phyloP scores from a whole-genome alignment of 2,113 vertebrate genomes.

The Pteropus alecto region DNA sequence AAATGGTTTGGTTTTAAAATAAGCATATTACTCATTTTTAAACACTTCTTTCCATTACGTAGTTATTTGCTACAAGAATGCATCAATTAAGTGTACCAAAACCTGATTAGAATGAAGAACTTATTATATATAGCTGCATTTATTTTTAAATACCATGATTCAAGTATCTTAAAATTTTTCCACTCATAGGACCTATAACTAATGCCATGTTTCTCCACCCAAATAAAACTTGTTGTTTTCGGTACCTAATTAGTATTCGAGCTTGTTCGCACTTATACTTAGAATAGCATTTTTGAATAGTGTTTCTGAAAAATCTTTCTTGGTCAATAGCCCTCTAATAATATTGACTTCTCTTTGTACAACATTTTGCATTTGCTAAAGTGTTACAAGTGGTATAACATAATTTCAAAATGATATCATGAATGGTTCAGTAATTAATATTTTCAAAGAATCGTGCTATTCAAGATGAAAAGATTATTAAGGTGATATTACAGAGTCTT shows the following conservation, averaged over 20 bases:
- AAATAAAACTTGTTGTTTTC: slow-evolving; percentile 68
- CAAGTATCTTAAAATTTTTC: slow-evolving; percentile 54
- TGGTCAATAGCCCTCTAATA: slow-evolving; percentile 59
- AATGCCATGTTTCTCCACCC: slow-evolving; percentile 65
- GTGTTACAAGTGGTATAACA: slow-evolving; percentile 58
- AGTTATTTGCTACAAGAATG: slow-evolving; percentile 75
- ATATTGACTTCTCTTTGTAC: slow-evolving; percentile 68
- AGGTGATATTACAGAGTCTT: slow-evolving; percentile 71
- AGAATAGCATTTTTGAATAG: not conserved
- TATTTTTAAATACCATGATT: slow-evolving; percentile 83
- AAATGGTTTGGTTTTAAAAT: slow-evolving; percentile 69
- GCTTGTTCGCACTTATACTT: slow-evolving; percentile 40
- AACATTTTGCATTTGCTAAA: slow-evolving; percentile 65
- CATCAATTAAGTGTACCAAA: slow-evolving; percentile 82
- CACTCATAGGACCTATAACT: slow-evolving; percentile 69
- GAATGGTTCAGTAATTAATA: slow-evolving; percentile 69
- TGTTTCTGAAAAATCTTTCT: slow-evolving; percentile 63
- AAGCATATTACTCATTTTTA: slow-evolving; percentile 43
- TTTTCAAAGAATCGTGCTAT: slow-evolving; percentile 73
- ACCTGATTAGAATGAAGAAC: slow-evolving; percentile 80
- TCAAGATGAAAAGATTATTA: slow-evolving; percentile 73
- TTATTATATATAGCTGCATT: slow-evolving; percentile 79
- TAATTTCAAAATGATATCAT: slow-evolving; percentile 65
- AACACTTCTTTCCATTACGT: slow-evolving; percentile 38
- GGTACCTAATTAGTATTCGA: slow-evolving; percentile 61